Percentiles rank a stretch among this genome's conserved stretches.
Conservation (phyloP, 23 tunicate species). For the Corella eumyota region DNA sequence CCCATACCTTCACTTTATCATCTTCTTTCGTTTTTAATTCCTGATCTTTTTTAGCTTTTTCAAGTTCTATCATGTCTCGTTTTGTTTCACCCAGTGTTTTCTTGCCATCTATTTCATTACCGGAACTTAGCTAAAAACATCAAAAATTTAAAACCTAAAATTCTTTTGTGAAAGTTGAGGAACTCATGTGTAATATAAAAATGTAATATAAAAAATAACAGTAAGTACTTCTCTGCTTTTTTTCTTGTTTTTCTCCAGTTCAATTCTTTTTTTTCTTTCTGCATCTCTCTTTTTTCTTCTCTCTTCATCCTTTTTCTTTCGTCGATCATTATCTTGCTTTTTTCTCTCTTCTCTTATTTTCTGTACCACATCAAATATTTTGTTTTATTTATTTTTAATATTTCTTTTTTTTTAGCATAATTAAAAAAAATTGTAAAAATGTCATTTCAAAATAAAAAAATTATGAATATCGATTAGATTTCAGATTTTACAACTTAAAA, state of each 20-base stretch:
- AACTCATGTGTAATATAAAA: not conserved
- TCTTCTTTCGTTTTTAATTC: too few species aligned
- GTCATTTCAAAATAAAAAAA: too few species aligned
- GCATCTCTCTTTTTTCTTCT: slow-evolving; percentile 41
- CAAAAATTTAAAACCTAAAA: not conserved
- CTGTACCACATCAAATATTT: slow-evolving; percentile 15
- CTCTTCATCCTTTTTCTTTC: slow-evolving; percentile 86
- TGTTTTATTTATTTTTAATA: not conserved
- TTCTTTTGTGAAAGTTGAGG: not conserved
- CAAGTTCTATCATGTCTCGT: slow-evolving; percentile 9
- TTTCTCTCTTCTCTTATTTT: slow-evolving; percentile 62
- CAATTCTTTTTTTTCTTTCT: slow-evolving; percentile 30
- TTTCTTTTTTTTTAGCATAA: not conserved
- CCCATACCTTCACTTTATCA: too few species aligned
- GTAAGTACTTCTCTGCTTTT: too few species aligned
- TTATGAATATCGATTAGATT: too few species aligned
- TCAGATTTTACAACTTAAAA: too few species aligned
- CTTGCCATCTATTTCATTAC: slow-evolving; percentile 33
- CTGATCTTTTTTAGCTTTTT: too few species aligned
- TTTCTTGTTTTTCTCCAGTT: slow-evolving; percentile 23
- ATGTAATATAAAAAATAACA: not conserved
- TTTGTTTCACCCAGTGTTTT: slow-evolving; percentile 61
- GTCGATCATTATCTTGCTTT: slow-evolving; percentile 51
- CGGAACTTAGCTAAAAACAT: slow-evolving; percentile 1
- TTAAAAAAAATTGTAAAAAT: too few species aligned